phyloP scores from a whole-genome alignment of 2,797 vertebrate genomes.

The Oryzias sinensis region DNA sequence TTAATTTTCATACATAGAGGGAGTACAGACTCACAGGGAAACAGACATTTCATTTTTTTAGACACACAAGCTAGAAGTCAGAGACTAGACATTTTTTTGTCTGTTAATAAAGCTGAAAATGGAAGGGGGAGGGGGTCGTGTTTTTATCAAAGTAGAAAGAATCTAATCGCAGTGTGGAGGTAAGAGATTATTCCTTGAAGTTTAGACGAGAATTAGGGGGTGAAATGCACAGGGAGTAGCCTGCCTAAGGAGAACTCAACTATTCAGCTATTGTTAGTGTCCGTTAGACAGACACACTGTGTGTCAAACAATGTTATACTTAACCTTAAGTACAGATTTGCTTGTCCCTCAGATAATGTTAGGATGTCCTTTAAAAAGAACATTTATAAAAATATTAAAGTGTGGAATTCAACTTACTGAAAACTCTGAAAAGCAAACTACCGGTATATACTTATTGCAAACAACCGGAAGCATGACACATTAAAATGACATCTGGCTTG shows the following conservation, averaged over 20 bases:
- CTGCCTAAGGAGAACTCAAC: constrained; percentile 54
- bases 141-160: constrained; percentile 52
- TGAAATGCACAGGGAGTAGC: constrained; percentile 45
- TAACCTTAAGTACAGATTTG: constrained; percentile 19
- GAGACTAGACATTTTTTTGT: constrained; percentile 20
- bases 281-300: constrained; percentile 62
- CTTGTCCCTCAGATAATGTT: constrained; percentile 3
- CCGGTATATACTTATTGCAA: not conserved
- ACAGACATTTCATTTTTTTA: constrained; percentile 24
- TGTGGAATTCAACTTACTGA: too few species aligned
- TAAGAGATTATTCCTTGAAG: constrained; percentile 53
- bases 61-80: constrained; percentile 3
- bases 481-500: constrained; percentile 15
- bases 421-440: too few species aligned
- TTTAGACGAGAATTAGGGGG: constrained; percentile 42
- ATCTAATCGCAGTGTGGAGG: constrained; percentile 56
- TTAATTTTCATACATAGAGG: constrained; percentile 28
- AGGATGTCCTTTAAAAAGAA: too few species aligned
- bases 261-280: constrained; percentile 70
- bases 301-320: constrained; percentile 59
- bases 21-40: constrained; percentile 18
- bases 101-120: constrained; percentile 12
- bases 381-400: too few species aligned
- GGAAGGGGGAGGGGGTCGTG: not conserved
- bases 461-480: constrained; percentile 18